Base-by-base conservation (phyloP, 2,113 vertebrate genomes). In the Hemicordylus capensis region DNA sequence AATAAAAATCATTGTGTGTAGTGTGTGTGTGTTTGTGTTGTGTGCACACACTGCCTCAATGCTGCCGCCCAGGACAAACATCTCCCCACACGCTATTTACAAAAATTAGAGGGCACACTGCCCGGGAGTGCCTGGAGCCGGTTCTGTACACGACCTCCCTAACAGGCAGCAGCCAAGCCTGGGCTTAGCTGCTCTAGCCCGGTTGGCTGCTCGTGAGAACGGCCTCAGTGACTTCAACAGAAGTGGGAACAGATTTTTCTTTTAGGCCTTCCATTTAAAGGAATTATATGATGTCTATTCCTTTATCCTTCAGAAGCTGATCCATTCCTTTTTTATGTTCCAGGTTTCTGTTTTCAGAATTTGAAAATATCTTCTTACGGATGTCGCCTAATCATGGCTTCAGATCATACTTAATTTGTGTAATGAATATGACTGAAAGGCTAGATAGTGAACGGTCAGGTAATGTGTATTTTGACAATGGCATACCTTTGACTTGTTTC, bases 281-380 rank as follows among this genome's bases (percentile, higher is more conserved):
- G 77, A 34, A 10, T 58, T 78, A 24, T 39, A 66, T 75, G 48
- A 72, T 73, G 83, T 1, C 3, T 42, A 39, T 90, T 81, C 34
- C 39, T 89, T 89, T 64, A 8, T 31, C 59, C n/a, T 91, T 87
- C 87, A 87, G 44, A 59, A 63, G 74, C 46, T 86, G 61, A 85
- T 86, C 66, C 83, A 22, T 83, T 88, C 59, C 78, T 73, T 26
- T 89, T 77, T 91, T 89, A 83, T 93, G 93, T 90, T 93, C n/a
- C 85, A 97, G 97, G 84, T 95, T 96, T 76, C 86, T 96, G 42
- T 91, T 95, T 89, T 90, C 93, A 84, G 95, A 96, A 93, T 96
- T 97, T 89, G 93, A 95, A 93, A 95, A 94, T 31, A 86, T 87
- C 70, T 42, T 97, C 88, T 89, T 96, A 88, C 90, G 94, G 83